Evolutionary conservation across 2,797 vertebrate genomes (phyloP).

Genomic region (Manis crassicaudata): DNA sequence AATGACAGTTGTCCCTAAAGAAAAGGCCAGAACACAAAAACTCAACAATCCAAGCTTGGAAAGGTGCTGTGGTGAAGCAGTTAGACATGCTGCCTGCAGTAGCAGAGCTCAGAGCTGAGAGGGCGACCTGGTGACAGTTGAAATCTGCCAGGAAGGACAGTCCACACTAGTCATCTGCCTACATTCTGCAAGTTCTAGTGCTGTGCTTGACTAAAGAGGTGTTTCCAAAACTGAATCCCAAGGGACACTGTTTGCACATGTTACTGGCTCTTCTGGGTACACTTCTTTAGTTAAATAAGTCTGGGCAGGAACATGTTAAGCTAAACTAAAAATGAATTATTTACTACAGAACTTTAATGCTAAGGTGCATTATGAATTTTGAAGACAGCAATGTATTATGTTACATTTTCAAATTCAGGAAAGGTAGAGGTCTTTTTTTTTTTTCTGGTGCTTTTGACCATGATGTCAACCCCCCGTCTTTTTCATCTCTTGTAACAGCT

Average conservation of each 20-base stretch:
- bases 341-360: background rate
- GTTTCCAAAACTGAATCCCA: background rate
- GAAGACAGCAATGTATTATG: background rate
- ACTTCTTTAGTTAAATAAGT: background rate
- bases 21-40: background rate
- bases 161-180: background rate
- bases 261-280: background rate
- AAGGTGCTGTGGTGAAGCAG: background rate
- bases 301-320: conserved; percentile 9
- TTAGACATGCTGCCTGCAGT: rapidly evolving
- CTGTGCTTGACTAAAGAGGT: background rate
- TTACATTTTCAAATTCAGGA: conserved; percentile 29
- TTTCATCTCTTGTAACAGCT: conserved; percentile 10
- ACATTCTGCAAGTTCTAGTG: rapidly evolving
- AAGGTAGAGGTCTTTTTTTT: background rate
- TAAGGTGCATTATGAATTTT: background rate
- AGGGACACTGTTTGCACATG: background rate
- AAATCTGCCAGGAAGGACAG: background rate
- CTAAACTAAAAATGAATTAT: background rate
- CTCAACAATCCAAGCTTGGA: background rate
- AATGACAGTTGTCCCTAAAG: background rate
- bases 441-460: background rate
- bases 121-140: background rate
- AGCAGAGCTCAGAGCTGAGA: background rate
- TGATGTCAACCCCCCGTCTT: background rate